Evolutionary conservation across 2,888 invertebrate species (phyloP).

Genomic region (Ochropacha duplaris): DNA sequence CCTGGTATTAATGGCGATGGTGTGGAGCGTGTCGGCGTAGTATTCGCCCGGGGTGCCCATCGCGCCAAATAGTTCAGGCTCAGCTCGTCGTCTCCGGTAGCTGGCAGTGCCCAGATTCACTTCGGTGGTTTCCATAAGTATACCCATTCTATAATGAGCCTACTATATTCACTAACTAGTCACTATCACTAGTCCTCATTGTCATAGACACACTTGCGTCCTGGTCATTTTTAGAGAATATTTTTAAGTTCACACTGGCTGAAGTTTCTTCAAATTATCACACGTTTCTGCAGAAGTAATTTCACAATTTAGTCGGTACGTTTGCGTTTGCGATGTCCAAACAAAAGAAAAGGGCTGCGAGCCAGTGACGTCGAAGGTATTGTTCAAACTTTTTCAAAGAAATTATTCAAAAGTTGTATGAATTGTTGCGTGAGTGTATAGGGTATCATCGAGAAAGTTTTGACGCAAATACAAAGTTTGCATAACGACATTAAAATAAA

Average conservation of each 20-base stretch:
- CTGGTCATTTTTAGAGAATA: conserved; percentile 37
- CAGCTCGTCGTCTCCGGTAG: conserved; percentile 53
- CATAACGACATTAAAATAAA: conserved; percentile 16
- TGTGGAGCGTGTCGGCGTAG: conserved; percentile 64
- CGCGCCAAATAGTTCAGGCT: conserved; percentile 58
- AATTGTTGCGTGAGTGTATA: conserved; percentile 10
- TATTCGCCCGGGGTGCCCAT: conserved; percentile 67
- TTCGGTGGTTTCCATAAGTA: conserved; percentile 77
- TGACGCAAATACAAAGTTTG: conserved; percentile 20
- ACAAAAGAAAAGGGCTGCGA: background rate
- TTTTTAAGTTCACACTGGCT: conserved; percentile 12
- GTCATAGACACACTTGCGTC: conserved; percentile 46
- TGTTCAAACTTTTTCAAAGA: conserved; percentile 31
- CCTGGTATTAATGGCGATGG: conserved; percentile 70
- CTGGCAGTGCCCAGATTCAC: conserved; percentile 70
- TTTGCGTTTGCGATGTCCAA: conserved; percentile 42
- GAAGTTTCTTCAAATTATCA: background rate
- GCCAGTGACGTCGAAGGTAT: conserved; percentile 18
- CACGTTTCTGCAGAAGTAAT: conserved; percentile 24
- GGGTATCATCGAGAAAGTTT: conserved; percentile 30
- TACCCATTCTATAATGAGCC: conserved; percentile 76
- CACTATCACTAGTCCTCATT: conserved; percentile 48
- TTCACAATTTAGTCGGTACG: conserved; percentile 31
- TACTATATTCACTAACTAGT: conserved; percentile 51
- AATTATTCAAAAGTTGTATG: conserved; percentile 23